These are phyloP conservation scores for Holothuria glaberrima DNA, from an alignment of 35 echinoderm and acorn worm species.

Conservation along the genomic window DNA sequence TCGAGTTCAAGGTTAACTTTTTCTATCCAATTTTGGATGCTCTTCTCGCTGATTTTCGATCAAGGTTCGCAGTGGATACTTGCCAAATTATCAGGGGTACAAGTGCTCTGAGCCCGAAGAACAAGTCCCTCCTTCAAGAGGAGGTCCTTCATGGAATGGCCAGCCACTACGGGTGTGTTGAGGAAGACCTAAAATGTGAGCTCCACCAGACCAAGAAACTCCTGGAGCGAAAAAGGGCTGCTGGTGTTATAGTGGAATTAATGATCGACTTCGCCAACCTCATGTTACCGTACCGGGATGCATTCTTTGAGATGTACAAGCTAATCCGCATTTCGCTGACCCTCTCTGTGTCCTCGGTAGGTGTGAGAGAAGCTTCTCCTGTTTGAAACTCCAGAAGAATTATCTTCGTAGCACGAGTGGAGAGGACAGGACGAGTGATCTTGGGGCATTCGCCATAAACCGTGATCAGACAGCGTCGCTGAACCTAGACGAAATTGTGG, in stretches of 20 bases:
- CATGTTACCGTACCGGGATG: not conserved
- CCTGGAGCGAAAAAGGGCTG: not conserved
- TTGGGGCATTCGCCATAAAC: conserved; percentile 36
- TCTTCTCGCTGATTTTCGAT: not conserved
- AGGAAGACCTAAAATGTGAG: conserved; percentile 20
- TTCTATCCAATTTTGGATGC: conserved; percentile 7
- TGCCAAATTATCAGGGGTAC: conserved; percentile 18
- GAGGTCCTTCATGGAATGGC: conserved; percentile 41
- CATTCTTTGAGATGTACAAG: conserved; percentile 30
- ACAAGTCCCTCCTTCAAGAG: not conserved
- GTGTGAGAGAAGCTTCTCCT: conserved; percentile 50
- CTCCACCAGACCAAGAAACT: conserved; percentile 28
- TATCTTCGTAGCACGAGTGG: conserved; percentile 41
- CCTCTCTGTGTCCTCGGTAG: conserved; percentile 2
- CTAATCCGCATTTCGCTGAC: conserved; percentile 24
- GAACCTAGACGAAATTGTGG: not conserved
- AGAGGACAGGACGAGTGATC: conserved; percentile 19
- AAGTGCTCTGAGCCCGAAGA: conserved; percentile 20
- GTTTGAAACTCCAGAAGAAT: conserved; percentile 29
- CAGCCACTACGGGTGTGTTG: not conserved
- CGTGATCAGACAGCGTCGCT: conserved; percentile 26
- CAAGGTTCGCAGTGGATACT: not conserved
- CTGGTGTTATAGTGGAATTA: not conserved
- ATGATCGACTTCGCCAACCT: conserved; percentile 4
- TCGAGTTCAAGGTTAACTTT: conserved; percentile 11